These are phyloP conservation scores for Circaetus gallicus DNA, from an alignment of 2,113 vertebrate species.

Conservation along the genomic window DNA sequence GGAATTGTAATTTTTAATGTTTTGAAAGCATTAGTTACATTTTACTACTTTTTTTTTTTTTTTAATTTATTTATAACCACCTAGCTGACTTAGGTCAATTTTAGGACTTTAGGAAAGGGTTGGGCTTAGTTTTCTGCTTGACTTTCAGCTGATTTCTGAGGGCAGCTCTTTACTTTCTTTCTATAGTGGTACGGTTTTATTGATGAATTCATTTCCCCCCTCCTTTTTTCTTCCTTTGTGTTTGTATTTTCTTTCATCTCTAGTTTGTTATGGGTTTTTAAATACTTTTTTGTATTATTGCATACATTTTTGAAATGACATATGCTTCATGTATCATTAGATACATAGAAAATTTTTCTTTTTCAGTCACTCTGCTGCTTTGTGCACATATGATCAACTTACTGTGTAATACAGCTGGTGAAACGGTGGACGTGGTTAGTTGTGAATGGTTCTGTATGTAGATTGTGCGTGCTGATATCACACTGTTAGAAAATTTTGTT, in stretches of 20 bases:
- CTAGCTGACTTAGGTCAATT: neutral
- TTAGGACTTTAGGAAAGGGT: neutral
- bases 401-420: neutral
- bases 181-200: neutral
- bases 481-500: neutral
- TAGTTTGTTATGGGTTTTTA: neutral
- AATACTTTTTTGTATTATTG: neutral
- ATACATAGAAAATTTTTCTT: neutral
- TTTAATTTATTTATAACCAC: neutral
- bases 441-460: neutral
- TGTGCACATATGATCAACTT: neutral
- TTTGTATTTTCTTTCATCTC: neutral
- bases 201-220: neutral
- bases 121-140: neutral
- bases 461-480: neutral
- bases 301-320: neutral
- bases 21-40: neutral
- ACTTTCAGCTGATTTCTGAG: neutral
- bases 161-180: neutral
- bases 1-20: neutral
- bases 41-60: neutral
- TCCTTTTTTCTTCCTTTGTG: neutral
- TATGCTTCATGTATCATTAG: neutral
- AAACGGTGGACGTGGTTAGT: accelerated
- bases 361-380: neutral